These are phyloP conservation scores for Clinocottus analis DNA, from an alignment of 2,113 vertebrate genomes.

Conservation along the genomic window DNA sequence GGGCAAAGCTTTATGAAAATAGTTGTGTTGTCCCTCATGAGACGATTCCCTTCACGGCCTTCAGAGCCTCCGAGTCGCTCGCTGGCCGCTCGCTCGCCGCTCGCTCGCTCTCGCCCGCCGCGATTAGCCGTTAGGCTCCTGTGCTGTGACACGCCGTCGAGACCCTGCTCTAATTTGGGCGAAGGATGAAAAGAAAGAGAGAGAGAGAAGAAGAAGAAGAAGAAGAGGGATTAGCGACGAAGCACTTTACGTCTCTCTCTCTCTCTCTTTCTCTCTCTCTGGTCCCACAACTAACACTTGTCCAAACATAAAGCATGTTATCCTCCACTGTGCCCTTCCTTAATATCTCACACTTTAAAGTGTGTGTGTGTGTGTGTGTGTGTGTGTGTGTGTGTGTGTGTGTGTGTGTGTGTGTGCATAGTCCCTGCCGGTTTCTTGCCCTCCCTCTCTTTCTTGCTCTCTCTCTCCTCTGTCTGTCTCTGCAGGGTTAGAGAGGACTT, in stretches of 20 bases:
- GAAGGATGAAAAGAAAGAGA: slow-evolving; percentile 43
- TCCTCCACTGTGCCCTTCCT: slow-evolving; percentile 57
- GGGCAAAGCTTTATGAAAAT: background rate
- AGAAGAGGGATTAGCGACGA: slow-evolving; percentile 60
- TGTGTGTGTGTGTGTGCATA: background rate
- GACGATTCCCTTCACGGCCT: slow-evolving; percentile 35
- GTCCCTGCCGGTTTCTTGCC: slow-evolving; percentile 18
- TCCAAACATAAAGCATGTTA: slow-evolving; percentile 66
- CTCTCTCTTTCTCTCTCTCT: slow-evolving; percentile 13
- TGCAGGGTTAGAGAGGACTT: slow-evolving; percentile 60
- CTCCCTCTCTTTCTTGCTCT: slow-evolving; percentile 19
- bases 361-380: slow-evolving; percentile 23
- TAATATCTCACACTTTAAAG: slow-evolving; percentile 62
- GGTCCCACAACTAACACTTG: slow-evolving; percentile 63
- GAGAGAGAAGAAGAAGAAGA: slow-evolving; percentile 29
- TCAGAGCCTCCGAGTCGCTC: slow-evolving; percentile 24
- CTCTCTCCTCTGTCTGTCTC: slow-evolving; percentile 48
- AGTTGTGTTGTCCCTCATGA: background rate
- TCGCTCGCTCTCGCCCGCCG: too few relatives aligned
- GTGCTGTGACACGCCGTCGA: slow-evolving; percentile 47
- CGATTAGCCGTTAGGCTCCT: slow-evolving; percentile 70
- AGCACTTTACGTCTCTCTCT: slow-evolving; percentile 24
- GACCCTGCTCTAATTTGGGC: slow-evolving; percentile 60
- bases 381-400: slow-evolving; percentile 19
- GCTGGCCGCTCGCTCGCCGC: too few relatives aligned